These are phyloP conservation scores for Sebastes iracundus DNA, from an alignment of 2,797 vertebrate genomes.

Conservation along the genomic window DNA sequence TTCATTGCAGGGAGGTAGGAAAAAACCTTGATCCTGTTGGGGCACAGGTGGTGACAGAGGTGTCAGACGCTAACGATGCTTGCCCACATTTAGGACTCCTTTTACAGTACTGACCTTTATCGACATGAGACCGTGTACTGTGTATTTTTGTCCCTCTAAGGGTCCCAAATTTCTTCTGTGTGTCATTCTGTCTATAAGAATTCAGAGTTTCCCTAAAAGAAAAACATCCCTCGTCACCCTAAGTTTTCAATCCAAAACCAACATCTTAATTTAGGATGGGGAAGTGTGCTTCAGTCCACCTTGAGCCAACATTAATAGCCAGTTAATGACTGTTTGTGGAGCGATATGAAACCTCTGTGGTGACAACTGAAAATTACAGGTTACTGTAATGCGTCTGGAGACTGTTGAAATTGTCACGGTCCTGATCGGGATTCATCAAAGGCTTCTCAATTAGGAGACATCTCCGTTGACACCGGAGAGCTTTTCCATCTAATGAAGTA, in stretches of 20 bases:
- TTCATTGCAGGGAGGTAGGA: background rate
- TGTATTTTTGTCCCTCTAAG: conserved; percentile 1
- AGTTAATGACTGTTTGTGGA: conserved; percentile 35
- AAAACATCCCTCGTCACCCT: background rate
- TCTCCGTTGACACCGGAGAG: conserved; percentile 58
- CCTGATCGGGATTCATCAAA: conserved; percentile 67
- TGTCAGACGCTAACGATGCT: conserved; percentile 19
- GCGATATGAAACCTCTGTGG: conserved; percentile 14
- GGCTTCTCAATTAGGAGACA: conserved; percentile 68
- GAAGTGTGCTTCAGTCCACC: background rate
- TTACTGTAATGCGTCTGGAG: conserved; percentile 27
- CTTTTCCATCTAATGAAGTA: conserved; percentile 74
- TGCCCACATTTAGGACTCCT: conserved; percentile 15
- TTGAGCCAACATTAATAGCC: background rate
- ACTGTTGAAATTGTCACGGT: conserved; percentile 38
- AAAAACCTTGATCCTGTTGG: background rate
- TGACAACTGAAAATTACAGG: conserved; percentile 6
- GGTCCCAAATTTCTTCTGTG: background rate
- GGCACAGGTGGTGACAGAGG: conserved; percentile 4
- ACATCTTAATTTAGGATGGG: background rate
- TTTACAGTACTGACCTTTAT: conserved; percentile 40
- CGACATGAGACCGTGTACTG: background rate
- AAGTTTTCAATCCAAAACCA: background rate
- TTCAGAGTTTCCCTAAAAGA: background rate
- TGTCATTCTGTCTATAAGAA: background rate